phyloP scores from a whole-genome alignment of 2,797 vertebrate genomes.

The Diglossa cyanea region DNA sequence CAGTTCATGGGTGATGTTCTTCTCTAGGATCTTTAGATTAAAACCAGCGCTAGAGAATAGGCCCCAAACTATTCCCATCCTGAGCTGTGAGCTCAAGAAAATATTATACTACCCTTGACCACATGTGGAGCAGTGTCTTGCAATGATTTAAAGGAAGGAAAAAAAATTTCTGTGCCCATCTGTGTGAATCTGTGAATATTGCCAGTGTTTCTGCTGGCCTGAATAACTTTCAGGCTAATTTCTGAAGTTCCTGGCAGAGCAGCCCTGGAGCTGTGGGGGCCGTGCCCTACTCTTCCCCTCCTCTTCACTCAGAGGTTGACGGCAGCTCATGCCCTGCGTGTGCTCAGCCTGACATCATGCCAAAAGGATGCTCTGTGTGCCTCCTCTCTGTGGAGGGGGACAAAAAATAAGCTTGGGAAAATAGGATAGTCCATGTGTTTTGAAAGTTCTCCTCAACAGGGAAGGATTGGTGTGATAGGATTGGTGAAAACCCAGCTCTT shows the following conservation, averaged over 20 bases:
- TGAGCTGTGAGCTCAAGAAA: background rate
- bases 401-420: background rate
- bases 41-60: background rate
- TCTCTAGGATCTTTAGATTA: background rate
- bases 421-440: background rate
- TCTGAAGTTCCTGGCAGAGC: background rate
- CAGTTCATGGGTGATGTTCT: background rate
- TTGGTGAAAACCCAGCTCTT: background rate
- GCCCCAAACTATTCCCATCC: background rate
- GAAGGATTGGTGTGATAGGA: background rate
- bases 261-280: background rate
- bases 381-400: background rate
- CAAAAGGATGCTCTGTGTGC: background rate
- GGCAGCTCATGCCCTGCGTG: background rate
- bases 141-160: background rate
- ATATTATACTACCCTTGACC: background rate
- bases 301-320: background rate
- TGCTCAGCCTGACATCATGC: fast-evolving
- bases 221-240: background rate
- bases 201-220: background rate
- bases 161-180: background rate
- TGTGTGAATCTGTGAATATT: background rate
- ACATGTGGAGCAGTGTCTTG: background rate
- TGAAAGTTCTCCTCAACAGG: background rate
- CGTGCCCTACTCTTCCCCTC: fast-evolving